These are phyloP conservation scores for Tachuris rubrigastra DNA, from an alignment of 2,113 vertebrate genomes.

Conservation along the genomic window DNA sequence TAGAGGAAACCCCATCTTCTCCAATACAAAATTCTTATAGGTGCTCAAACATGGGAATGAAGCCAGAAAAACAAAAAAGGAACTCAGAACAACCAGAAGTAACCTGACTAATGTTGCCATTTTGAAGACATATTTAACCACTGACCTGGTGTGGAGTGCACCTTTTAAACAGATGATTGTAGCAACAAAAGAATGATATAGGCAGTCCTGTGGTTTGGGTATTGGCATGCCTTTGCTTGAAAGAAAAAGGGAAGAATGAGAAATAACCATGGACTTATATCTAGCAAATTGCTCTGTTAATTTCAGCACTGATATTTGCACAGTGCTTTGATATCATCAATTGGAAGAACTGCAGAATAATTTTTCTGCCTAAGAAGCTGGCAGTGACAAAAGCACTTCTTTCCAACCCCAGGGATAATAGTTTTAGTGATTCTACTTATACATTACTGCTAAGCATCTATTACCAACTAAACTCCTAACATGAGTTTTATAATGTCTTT, in stretches of 20 bases:
- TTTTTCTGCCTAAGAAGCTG: background rate
- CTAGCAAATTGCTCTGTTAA: background rate
- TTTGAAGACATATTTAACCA: background rate
- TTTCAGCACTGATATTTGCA: slow-evolving; percentile 9
- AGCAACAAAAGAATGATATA: background rate
- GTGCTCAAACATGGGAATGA: background rate
- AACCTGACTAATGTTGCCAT: background rate
- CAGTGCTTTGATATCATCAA: slow-evolving; percentile 5
- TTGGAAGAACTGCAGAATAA: background rate
- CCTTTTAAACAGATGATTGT: background rate
- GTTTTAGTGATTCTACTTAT: background rate
- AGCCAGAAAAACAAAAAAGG: background rate
- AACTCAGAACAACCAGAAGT: background rate
- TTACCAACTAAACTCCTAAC: background rate
- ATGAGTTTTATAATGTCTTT: background rate
- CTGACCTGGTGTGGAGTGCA: background rate
- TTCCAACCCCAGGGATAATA: background rate
- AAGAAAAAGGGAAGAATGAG: background rate
- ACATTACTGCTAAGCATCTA: background rate
- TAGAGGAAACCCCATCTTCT: background rate
- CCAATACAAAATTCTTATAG: background rate
- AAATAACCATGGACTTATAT: slow-evolving; percentile 19
- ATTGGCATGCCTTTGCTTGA: background rate
- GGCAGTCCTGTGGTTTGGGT: background rate
- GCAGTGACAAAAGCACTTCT: background rate